These are phyloP conservation scores for Albula glossodonta DNA, from an alignment of 2,113 vertebrate genomes.

Conservation along the genomic window DNA sequence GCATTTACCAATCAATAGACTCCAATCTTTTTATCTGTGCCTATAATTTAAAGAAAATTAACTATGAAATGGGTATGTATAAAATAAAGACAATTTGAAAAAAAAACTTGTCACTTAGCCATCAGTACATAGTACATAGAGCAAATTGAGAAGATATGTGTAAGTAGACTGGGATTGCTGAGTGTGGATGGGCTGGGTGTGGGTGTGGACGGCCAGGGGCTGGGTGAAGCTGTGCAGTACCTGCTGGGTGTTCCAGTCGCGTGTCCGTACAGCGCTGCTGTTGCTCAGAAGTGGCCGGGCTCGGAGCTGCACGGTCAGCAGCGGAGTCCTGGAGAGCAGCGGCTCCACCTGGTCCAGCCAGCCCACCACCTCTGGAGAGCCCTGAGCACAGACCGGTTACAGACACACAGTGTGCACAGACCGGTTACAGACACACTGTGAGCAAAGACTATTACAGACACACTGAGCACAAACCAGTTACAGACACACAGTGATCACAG, in stretches of 20 bases:
- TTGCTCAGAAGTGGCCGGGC: conserved; percentile 48
- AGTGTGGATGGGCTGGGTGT: background rate
- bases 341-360: conserved; percentile 63
- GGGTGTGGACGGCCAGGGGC: background rate
- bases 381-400: conserved; percentile 47
- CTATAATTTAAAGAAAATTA: no score
- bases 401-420: background rate
- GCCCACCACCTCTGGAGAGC: conserved; percentile 50
- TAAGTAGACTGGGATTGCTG: background rate
- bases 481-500: no score
- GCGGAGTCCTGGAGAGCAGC: conserved; percentile 63
- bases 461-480: no score
- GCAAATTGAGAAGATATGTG: no score
- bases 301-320: conserved; percentile 60
- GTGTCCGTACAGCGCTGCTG: conserved; percentile 28
- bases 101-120: no score
- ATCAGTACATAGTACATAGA: no score
- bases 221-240: conserved; percentile 36
- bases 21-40: no score
- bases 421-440: no score
- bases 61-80: no score
- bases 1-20: background rate
- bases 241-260: conserved; percentile 74
- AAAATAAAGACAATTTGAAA: no score
- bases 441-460: background rate